Conservation (phyloP, 2,888 invertebrate species). For the Sphecodes monilicornis region DNA sequence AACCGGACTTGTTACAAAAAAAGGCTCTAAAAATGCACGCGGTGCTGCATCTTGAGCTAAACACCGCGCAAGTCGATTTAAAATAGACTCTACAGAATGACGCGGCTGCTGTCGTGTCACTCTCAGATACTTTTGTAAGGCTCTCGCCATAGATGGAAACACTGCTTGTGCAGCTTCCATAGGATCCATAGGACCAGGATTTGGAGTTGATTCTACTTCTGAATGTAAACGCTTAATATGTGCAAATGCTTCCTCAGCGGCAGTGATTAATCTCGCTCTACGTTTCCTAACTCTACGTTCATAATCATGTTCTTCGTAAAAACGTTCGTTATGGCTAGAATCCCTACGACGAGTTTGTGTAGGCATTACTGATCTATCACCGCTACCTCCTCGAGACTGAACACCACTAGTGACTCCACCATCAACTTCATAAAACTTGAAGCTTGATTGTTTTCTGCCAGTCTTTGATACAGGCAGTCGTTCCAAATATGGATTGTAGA, state of each 20-base stretch:
- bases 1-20: slow-evolving; percentile 94
- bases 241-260: slow-evolving; percentile 99
- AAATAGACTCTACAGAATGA: slow-evolving; percentile 96
- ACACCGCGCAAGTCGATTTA: slow-evolving; percentile 95
- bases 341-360: slow-evolving; percentile 94
- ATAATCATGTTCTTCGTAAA: slow-evolving; percentile 99
- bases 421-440: slow-evolving; percentile 99
- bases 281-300: slow-evolving; percentile 96
- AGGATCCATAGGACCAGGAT: slow-evolving; percentile 91
- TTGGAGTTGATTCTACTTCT: slow-evolving; percentile 90
- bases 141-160: slow-evolving; percentile 98
- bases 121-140: slow-evolving; percentile 97
- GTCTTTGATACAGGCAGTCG: slow-evolving; percentile 95
- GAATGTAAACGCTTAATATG: slow-evolving; percentile 95
- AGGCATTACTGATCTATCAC: slow-evolving; percentile 80
- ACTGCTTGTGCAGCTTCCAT: slow-evolving; percentile 99
- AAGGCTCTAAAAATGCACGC: slow-evolving; percentile 97
- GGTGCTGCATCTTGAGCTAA: slow-evolving; percentile 97
- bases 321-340: slow-evolving; percentile 98
- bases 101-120: slow-evolving; percentile 98
- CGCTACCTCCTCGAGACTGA: slow-evolving; percentile 86
- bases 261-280: slow-evolving; percentile 94
- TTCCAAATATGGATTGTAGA: slow-evolving; percentile 98
- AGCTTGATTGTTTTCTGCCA: slow-evolving; percentile 91
- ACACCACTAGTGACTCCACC: slow-evolving; percentile 89